These are phyloP conservation scores for Ridgeia piscesae DNA, from an alignment of 1,140 invertebrate species.

Conservation along the genomic window DNA sequence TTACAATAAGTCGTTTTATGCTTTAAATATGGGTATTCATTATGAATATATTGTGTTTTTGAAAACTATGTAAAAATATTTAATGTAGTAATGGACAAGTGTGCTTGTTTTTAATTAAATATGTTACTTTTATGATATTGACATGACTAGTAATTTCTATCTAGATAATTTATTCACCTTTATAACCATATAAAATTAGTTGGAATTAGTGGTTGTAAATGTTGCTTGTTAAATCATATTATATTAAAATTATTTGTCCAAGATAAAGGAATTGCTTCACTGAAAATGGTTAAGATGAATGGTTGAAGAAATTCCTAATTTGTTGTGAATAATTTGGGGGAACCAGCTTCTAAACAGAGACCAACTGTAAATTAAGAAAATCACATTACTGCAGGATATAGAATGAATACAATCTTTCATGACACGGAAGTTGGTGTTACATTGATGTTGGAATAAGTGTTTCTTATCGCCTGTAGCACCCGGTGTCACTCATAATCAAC, in stretches of 20 bases:
- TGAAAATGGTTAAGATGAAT: neutral
- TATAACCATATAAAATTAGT: neutral
- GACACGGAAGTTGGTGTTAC: too few relatives aligned
- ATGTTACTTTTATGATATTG: neutral
- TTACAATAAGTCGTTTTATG: neutral
- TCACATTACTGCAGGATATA: neutral
- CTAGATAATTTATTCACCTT: neutral
- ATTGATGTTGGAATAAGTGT: too few relatives aligned
- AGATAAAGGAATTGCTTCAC: neutral
- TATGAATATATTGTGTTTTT: neutral
- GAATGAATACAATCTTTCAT: too few relatives aligned
- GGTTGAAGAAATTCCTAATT: neutral
- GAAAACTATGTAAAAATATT: neutral
- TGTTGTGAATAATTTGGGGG: neutral
- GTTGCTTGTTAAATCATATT: neutral
- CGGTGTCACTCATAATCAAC: too few relatives aligned
- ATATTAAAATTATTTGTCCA: neutral
- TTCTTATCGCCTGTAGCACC: too few relatives aligned
- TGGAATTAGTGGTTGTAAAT: neutral
- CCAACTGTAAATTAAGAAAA: neutral
- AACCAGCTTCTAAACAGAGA: neutral
- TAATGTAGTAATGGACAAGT: neutral
- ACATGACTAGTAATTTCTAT: neutral
- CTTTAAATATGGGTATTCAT: neutral
- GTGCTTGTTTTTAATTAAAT: neutral